Evolutionary conservation across 2,797 vertebrate species (phyloP).

Genomic region (Cetoscarus ocellatus): DNA sequence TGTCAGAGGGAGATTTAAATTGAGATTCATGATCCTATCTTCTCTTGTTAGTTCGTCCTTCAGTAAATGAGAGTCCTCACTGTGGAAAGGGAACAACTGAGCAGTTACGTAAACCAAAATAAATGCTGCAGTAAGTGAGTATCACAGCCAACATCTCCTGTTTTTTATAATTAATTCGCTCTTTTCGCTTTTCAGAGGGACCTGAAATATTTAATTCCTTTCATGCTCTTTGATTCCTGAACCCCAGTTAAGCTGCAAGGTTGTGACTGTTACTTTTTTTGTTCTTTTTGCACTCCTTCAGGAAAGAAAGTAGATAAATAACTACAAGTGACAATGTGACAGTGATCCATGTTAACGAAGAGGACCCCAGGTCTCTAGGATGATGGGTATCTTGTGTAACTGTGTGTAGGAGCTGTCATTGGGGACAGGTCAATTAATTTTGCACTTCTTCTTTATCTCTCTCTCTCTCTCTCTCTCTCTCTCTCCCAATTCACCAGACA

Average conservation of each 20-base stretch:
- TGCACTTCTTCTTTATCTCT: constrained; percentile 17
- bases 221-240: constrained; percentile 17
- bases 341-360: constrained; percentile 50
- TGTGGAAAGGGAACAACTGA: background rate
- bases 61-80: background rate
- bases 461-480: background rate
- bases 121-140: constrained; percentile 2
- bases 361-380: constrained; percentile 32
- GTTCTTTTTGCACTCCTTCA: constrained; percentile 8
- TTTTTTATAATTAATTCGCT: constrained; percentile 5
- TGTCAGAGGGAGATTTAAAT: constrained; percentile 1
- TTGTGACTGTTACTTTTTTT: background rate
- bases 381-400: constrained; percentile 35
- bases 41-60: background rate
- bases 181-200: constrained; percentile 7
- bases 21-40: constrained; percentile 5
- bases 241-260: background rate
- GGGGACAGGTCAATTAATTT: constrained; percentile 40
- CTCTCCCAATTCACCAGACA: constrained; percentile 13
- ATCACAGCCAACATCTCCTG: background rate
- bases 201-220: constrained; percentile 20
- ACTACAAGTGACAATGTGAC: constrained; percentile 30
- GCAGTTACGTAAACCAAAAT: constrained; percentile 1
- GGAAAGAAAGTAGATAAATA: constrained; percentile 16
- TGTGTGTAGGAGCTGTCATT: constrained; percentile 42